Base-by-base conservation (phyloP, 2,797 vertebrate species). In the Nothura maculosa region DNA sequence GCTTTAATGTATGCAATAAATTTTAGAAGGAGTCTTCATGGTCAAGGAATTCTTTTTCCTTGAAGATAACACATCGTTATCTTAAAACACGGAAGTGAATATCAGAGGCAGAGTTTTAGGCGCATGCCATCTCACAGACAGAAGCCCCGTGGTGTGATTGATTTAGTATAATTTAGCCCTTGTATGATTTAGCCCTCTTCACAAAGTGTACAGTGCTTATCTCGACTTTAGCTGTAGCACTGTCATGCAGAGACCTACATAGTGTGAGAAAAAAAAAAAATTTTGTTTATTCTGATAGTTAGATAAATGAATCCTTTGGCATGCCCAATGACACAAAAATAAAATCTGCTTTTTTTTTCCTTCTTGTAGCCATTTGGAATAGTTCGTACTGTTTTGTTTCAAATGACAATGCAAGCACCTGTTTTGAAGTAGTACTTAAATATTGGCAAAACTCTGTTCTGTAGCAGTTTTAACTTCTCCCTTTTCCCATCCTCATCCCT, bases 401-500 rank as follows among this genome's bases (percentile, higher is more conserved):
- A 48, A 64, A 32, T 47, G 17, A 47, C 92, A 90, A 62, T 5
- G 21, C 1, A 6, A 10, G 1, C 6, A 6, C 27, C 61, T 90
- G 8, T 45, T 83, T 81, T 75, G n/a, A 76, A 94, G 42, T 30
- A 1, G 7, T 58, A 22, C 17, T 74, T 28, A 40, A 67, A 81
- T 75, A 50, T 14, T 92, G 36, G 7, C 45, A 70, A 78, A 10
- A 30, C 68, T 42, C 72, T 25, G 25, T 85, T 81, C 36, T 63
- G 24, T 58, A 62, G 40, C 50, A 90, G 54, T 87, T 12, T 57
- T 74, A 82, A 63, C 72, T 55, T 96, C 3, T 92, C 12, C 42
- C 16, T 9, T 95, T 87, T 93, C 72, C 68, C 36, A 54, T 92
- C 93, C 74, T 95, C 61, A 96, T 85, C 67, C 87, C 90, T 97